Conservation (phyloP, 2,888 invertebrate genomes). For the Nycteola revayana region DNA sequence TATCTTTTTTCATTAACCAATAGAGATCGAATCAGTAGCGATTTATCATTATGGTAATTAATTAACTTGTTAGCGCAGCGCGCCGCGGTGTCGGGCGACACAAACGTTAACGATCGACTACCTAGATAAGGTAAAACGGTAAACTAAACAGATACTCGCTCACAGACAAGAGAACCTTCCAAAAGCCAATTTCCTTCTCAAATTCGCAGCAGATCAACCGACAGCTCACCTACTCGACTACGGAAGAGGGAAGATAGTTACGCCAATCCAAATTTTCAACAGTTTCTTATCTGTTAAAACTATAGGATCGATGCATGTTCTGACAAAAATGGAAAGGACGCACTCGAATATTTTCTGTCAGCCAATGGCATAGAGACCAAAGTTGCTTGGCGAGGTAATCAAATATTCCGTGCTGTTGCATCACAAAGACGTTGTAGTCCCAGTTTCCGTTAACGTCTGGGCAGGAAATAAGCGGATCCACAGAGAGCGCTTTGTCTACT, state of each 20-base stretch:
- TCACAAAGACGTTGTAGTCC: conserved; percentile 44
- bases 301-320: conserved; percentile 19
- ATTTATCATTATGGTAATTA: no score
- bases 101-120: not conserved
- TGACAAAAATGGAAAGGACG: not conserved
- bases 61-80: no score
- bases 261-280: conserved; percentile 29
- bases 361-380: conserved; percentile 13
- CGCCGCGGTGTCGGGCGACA: conserved; percentile 2
- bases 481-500: conserved; percentile 58
- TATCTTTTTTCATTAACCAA: no score
- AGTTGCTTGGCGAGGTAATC: conserved; percentile 16
- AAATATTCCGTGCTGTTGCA: conserved; percentile 33
- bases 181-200: conserved; percentile 54
- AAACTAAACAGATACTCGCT: no score
- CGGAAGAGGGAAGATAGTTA: conserved; percentile 17
- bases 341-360: conserved; percentile 10
- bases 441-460: conserved; percentile 66
- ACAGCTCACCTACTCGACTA: conserved; percentile 19
- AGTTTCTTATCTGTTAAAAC: conserved; percentile 29
- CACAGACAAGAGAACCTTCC: conserved; percentile 26
- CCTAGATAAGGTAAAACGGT: conserved; percentile 7
- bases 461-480: conserved; percentile 70
- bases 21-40: no score
- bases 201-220: conserved; percentile 28